Evolutionary conservation across 2,113 vertebrate genomes (phyloP).

Genomic region (Calidris pygmaea): DNA sequence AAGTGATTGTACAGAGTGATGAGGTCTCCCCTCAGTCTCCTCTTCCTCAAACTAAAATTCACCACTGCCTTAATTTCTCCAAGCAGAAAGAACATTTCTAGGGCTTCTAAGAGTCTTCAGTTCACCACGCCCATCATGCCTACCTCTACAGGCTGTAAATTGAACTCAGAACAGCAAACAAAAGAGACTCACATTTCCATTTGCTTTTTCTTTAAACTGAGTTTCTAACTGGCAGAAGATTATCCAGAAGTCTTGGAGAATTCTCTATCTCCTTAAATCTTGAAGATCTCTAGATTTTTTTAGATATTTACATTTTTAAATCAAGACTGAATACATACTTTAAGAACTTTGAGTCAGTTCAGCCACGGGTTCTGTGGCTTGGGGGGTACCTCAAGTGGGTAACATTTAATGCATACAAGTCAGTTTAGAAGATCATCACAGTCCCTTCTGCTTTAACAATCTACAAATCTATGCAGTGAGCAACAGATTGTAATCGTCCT

Average conservation of each 20-base stretch:
- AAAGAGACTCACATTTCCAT: rapidly evolving
- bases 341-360: background rate
- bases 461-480: background rate
- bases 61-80: background rate
- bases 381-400: background rate
- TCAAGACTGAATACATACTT: background rate
- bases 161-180: background rate
- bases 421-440: background rate
- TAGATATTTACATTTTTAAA: background rate
- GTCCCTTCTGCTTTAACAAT: background rate
- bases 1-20: too few relatives aligned
- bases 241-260: background rate
- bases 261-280: background rate
- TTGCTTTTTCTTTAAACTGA: background rate
- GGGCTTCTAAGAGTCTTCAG: background rate
- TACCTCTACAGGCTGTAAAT: background rate
- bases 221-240: background rate
- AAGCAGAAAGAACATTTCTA: background rate
- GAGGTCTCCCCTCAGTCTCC: too few relatives aligned
- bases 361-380: background rate
- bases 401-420: background rate
- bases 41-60: too few relatives aligned
- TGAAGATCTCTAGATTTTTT: background rate
- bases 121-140: background rate
- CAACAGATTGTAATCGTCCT: background rate